Percentiles rank a stretch among this genome's conserved stretches.
Evolutionary conservation across 2,113 vertebrate species (phyloP).

Genomic region (Balaenoptera acutorostrata): DNA sequence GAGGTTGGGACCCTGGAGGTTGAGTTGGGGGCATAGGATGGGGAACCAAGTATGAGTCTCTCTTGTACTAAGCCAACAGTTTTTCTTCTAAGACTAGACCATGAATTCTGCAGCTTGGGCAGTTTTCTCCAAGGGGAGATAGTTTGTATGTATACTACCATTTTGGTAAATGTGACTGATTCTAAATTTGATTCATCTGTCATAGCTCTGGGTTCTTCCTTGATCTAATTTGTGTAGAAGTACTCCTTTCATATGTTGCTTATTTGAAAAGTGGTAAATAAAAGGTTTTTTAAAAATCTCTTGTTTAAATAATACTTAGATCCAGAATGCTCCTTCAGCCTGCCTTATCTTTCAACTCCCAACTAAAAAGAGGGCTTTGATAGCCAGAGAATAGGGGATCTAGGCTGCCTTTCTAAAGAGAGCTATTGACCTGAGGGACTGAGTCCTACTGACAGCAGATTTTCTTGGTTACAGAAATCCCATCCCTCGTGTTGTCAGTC

Average conservation of each 20-base stretch:
- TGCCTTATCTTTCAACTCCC: background rate
- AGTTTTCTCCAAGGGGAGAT: background rate
- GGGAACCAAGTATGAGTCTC: background rate
- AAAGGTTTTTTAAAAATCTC: background rate
- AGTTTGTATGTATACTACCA: background rate
- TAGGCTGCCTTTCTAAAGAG: background rate
- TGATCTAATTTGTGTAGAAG: background rate
- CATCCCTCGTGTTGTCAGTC: background rate
- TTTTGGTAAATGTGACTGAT: background rate
- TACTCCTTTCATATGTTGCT: background rate
- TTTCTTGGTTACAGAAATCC: background rate
- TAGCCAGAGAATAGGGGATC: background rate
- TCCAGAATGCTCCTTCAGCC: background rate
- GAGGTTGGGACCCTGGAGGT: background rate
- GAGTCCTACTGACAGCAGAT: background rate
- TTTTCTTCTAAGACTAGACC: background rate
- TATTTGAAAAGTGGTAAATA: background rate
- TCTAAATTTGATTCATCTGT: background rate
- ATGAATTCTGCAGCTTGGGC: background rate
- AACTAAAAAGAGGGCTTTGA: background rate
- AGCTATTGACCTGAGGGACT: background rate
- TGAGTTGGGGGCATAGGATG: background rate
- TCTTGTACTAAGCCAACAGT: background rate
- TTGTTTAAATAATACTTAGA: background rate
- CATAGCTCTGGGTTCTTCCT: background rate